Conservation (phyloP, 2,113 vertebrate genomes). For the Scartelaos histophorus region DNA sequence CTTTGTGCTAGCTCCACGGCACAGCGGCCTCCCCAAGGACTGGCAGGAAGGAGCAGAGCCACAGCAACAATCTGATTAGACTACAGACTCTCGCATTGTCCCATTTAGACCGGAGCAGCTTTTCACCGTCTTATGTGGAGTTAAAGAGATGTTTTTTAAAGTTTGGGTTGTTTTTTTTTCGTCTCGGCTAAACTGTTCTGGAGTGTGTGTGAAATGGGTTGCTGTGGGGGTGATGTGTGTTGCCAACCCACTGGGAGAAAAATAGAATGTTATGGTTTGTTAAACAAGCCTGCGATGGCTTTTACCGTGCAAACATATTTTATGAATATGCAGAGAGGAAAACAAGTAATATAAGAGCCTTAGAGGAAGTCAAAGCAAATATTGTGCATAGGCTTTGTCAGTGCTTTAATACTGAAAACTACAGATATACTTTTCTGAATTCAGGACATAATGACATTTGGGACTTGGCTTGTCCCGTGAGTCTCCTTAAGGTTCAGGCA, state of each 20-base stretch:
- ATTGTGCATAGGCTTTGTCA: no score
- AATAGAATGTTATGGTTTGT: no score
- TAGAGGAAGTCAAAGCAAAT: no score
- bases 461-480: no score
- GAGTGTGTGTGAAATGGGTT: neutral
- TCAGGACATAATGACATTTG: no score
- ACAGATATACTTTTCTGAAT: no score
- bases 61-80: constrained; percentile 62
- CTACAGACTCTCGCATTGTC: constrained; percentile 46
- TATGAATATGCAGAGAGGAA: no score
- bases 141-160: constrained; percentile 5
- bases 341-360: no score
- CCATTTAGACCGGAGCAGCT: constrained; percentile 36
- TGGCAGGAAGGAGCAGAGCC: constrained; percentile 57
- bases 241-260: neutral
- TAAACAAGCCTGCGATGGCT: no score
- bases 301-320: no score
- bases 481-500: no score
- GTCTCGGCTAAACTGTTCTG: neutral
- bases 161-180: neutral
- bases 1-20: constrained; percentile 53
- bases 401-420: no score
- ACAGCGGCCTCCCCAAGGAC: constrained; percentile 48
- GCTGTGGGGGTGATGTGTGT: neutral
- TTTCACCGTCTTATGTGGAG: constrained; percentile 29